Evolutionary conservation across 2,113 vertebrate genomes (phyloP).

Genomic region (Salvelinus fontinalis): DNA sequence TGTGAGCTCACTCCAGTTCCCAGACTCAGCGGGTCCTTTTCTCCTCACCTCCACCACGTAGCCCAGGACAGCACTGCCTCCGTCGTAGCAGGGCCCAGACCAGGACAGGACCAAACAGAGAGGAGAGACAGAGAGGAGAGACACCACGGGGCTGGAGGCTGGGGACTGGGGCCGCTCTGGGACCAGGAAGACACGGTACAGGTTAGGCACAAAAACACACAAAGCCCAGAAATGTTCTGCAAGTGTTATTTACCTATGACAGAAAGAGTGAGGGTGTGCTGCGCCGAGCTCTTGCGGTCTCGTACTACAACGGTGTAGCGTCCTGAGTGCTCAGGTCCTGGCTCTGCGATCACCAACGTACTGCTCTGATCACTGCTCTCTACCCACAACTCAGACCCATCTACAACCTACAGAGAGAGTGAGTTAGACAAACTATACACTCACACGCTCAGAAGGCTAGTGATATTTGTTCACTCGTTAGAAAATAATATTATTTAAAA

Average conservation of each 20-base stretch:
- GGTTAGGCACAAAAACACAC: background rate
- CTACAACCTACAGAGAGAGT: conserved; percentile 55
- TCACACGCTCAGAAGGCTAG: background rate
- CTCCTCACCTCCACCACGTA: conserved; percentile 73
- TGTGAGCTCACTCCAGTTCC: conserved; percentile 65
- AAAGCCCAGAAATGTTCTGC: background rate
- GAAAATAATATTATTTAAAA: background rate
- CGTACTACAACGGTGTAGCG: conserved; percentile 67
- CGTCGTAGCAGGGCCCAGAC: conserved; percentile 81
- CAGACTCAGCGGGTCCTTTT: conserved; percentile 18
- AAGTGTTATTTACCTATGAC: conserved; percentile 67
- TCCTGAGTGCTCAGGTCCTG: conserved; percentile 64
- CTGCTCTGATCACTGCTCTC: conserved; percentile 62
- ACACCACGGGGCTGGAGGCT: conserved; percentile 68
- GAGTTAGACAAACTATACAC: background rate
- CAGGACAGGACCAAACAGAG: conserved; percentile 74
- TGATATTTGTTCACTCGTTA: background rate
- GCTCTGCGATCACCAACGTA: conserved; percentile 66
- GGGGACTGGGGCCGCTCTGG: conserved; percentile 77
- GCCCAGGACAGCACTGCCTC: conserved; percentile 72
- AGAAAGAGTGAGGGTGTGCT: conserved; percentile 70
- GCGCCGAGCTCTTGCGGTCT: conserved; percentile 66
- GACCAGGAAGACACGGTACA: background rate
- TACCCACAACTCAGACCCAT: conserved; percentile 59
- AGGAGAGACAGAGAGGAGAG: conserved; percentile 40